Conservation (phyloP, 2,888 invertebrate species). For the Diarsia rubi region DNA sequence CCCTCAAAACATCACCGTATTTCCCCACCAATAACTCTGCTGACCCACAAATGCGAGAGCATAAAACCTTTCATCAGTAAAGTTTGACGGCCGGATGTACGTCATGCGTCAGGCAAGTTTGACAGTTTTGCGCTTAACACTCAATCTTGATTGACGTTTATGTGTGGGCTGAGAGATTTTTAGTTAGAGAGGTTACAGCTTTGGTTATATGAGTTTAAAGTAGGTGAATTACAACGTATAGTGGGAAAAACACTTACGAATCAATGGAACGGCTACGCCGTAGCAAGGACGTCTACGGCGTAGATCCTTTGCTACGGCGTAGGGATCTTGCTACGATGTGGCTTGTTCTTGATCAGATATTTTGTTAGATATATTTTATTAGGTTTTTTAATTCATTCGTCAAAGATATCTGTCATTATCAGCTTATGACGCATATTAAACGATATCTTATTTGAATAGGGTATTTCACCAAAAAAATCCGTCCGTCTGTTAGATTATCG, state of each 20-base stretch:
- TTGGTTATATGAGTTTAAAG: slow-evolving; percentile 30
- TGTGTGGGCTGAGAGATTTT: slow-evolving; percentile 51
- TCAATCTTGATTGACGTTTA: slow-evolving; percentile 57
- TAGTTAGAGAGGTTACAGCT: slow-evolving; percentile 42
- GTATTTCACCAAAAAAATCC: too few relatives aligned
- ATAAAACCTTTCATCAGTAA: slow-evolving; percentile 52
- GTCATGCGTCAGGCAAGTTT: slow-evolving; percentile 52
- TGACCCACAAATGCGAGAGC: slow-evolving; percentile 13
- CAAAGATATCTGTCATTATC: too few relatives aligned
- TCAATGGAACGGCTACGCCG: slow-evolving; percentile 2
- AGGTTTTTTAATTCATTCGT: neutral
- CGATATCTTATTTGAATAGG: neutral
- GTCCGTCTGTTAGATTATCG: too few relatives aligned
- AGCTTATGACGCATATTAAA: too few relatives aligned
- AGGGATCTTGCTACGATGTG: slow-evolving; percentile 13
- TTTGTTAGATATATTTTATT: neutral
- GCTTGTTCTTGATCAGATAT: neutral
- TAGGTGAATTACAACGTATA: slow-evolving; percentile 8
- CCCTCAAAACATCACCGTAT: neutral
- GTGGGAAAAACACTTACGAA: neutral
- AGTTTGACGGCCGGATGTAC: slow-evolving; percentile 51
- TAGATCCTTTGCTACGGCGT: slow-evolving; percentile 32
- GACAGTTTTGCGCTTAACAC: slow-evolving; percentile 53
- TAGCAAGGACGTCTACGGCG: slow-evolving; percentile 43
- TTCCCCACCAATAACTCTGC: slow-evolving; percentile 12